Evolutionary conservation across 1,140 invertebrate species (phyloP).

Genomic region (Panagrolaimus sp.): DNA sequence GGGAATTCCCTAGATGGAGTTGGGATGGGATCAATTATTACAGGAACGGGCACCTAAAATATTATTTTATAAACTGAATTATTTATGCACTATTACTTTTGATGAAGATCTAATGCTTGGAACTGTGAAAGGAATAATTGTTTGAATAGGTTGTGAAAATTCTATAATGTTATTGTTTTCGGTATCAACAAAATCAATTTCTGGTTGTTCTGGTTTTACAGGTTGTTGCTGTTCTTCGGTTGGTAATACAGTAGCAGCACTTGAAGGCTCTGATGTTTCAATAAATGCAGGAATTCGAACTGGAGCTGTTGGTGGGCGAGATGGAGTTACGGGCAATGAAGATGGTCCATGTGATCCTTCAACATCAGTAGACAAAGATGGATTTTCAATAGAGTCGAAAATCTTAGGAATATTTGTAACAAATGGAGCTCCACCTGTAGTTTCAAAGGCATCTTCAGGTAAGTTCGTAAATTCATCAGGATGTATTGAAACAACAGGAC

Average conservation of each 20-base stretch:
- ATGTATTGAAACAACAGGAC: slow-evolving; percentile 30
- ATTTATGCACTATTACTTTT: not conserved
- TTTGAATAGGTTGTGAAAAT: slow-evolving; percentile 10
- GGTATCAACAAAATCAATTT: slow-evolving; percentile 6
- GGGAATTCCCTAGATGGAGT: not conserved
- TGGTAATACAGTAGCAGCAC: not conserved
- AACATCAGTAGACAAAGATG: slow-evolving; percentile 18
- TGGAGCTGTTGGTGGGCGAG: not conserved
- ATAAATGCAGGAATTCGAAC: not conserved
- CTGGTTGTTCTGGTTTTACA: not conserved
- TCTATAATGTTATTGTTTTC: slow-evolving; percentile 6
- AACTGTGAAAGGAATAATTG: slow-evolving; percentile 11
- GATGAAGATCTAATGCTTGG: too few relatives aligned
- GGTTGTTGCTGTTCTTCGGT: too few relatives aligned
- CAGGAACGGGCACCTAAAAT: slow-evolving; percentile 1
- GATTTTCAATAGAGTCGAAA: not conserved
- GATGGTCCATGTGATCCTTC: not conserved
- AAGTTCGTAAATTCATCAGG: slow-evolving; percentile 45
- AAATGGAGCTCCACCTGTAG: slow-evolving; percentile 43
- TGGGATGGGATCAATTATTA: not conserved
- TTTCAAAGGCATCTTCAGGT: slow-evolving; percentile 42
- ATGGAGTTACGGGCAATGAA: not conserved
- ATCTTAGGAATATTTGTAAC: slow-evolving; percentile 40
- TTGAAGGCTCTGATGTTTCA: slow-evolving; percentile 8
- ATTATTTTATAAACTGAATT: too few relatives aligned